Evolutionary conservation across 2,797 vertebrate genomes (phyloP).

Genomic region (Sarcoramphus papa): DNA sequence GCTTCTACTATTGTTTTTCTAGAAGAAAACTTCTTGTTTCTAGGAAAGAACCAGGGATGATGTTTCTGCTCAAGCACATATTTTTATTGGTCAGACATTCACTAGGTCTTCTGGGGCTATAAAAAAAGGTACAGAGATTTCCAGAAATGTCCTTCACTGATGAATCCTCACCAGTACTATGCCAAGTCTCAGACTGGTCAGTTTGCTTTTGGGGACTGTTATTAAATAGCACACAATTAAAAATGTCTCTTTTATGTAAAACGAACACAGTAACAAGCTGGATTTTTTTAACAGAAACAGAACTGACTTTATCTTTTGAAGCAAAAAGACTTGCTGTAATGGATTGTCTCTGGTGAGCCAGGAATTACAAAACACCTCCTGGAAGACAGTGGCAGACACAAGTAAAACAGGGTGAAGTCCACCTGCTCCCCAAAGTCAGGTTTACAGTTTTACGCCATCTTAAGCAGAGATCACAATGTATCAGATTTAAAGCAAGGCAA

Average conservation of each 20-base stretch:
- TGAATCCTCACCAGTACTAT: not conserved
- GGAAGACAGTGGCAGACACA: not conserved
- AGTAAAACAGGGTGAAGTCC: not conserved
- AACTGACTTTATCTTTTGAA: not conserved
- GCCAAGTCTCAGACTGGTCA: not conserved
- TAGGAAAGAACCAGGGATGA: constrained; percentile 16
- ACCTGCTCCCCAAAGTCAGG: not conserved
- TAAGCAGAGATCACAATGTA: not conserved
- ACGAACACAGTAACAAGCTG: not conserved
- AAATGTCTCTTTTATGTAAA: not conserved
- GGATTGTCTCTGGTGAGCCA: not conserved
- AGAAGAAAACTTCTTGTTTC: constrained; percentile 31
- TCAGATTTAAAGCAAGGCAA: not conserved
- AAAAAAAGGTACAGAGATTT: not conserved
- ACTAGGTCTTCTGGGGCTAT: not conserved
- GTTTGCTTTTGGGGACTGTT: not conserved
- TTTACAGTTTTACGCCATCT: not conserved
- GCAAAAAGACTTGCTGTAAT: not conserved
- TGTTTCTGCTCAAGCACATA: not conserved
- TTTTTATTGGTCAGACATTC: not conserved
- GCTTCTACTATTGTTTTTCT: constrained; percentile 37
- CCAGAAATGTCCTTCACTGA: not conserved
- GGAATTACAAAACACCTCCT: not conserved
- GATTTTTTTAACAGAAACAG: not conserved
- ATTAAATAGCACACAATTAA: not conserved